Evolutionary conservation across 2,888 invertebrate genomes (phyloP), one percentile per base, ranked within the genome.

Genomic region (Drosophila mayaguana): DNA sequence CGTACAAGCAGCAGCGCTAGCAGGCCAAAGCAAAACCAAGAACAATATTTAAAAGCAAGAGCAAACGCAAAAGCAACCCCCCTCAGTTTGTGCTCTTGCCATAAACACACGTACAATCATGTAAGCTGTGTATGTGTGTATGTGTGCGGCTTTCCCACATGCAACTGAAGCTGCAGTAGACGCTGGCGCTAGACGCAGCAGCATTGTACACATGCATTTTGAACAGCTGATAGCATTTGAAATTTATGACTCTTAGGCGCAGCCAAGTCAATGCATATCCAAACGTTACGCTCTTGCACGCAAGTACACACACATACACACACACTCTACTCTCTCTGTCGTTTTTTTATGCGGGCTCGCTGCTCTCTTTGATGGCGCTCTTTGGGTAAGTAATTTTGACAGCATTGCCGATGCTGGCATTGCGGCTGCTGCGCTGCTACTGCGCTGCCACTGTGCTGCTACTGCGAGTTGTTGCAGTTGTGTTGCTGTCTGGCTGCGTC

Each of bases 191-290:
- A n/a, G 38, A 61, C 43, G 46, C 20, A 43, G 69, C 75, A 61
- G 51, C 65, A 59, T 79, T 84, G 82, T 84, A 75, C 59, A 56
- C 56, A 77, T 75, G 71, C 63, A 74, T 83, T 86, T 81, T 72
- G 64, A 86, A 88, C 83, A 83, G 83, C 83, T 83, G 83, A 83
- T 88, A 70, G 72, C 83, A 80, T 82, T 88, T 64, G 51, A 72
- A 85, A 83, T 83, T 83, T 85, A 88, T 85, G 79, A 51, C 86
- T 67, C 76, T 72, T 59, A 57, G 56, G 46, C 64, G 65, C 69
- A 68, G 48, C 32, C 12, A 51, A 56, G 32, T 42, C 57, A 20
- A 42, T 5, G 34, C 51, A 53, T 20, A 56, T 11, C 32, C 28
- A 56, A 42, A 32, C 32, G 42, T 32, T 16, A 25, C 64, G 51